Conservation (phyloP, 92 coral and sea anemone genomes). For the Muricea muricata region DNA sequence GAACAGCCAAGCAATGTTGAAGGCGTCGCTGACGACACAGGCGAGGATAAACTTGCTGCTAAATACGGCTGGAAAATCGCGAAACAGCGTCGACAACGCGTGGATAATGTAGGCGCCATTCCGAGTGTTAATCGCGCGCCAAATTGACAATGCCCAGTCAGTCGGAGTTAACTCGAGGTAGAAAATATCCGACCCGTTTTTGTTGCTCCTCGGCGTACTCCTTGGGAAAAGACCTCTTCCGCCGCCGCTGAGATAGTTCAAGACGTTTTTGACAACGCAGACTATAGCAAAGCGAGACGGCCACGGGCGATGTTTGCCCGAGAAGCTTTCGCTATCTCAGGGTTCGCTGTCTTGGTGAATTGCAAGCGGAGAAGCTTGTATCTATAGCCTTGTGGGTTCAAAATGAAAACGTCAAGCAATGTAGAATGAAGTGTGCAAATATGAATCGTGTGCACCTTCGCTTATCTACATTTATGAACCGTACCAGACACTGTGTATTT, state of each 20-base stretch:
- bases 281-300: neutral
- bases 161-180: constrained; percentile 81
- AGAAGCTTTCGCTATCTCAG: neutral
- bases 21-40: constrained; percentile 55
- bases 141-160: constrained; percentile 90
- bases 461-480: too few species aligned
- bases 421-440: too few species aligned
- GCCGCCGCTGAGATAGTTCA: constrained; percentile 10
- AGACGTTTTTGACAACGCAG: neutral
- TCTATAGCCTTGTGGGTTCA: neutral
- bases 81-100: constrained; percentile 74
- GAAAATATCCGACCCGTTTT: neutral
- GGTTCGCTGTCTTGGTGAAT: neutral
- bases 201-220: too few species aligned
- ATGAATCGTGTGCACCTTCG: neutral
- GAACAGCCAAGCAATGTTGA: constrained; percentile 74
- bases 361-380: neutral
- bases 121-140: constrained; percentile 88
- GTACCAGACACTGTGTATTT: too few species aligned
- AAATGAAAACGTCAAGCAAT: neutral
- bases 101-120: constrained; percentile 75
- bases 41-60: constrained; percentile 60
- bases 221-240: neutral
- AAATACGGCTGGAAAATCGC: constrained; percentile 59
- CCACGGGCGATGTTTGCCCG: neutral